Conservation (phyloP, 2,113 vertebrate genomes). For the Phylloscopus trochiloides region DNA sequence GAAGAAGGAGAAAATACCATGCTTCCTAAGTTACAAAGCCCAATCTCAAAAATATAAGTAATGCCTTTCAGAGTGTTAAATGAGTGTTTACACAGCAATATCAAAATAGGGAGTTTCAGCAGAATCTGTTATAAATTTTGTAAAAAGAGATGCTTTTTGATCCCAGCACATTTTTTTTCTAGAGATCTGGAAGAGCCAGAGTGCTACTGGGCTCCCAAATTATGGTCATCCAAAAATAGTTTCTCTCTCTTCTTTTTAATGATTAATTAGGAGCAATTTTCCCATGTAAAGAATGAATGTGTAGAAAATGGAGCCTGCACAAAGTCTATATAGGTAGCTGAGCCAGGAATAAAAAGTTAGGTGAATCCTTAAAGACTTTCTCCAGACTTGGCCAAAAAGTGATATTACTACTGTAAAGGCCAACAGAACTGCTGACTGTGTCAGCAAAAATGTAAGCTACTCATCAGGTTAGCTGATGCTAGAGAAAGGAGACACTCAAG, state of each 20-base stretch:
- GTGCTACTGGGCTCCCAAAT: neutral
- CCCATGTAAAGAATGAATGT: neutral
- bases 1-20: neutral
- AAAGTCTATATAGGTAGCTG: neutral
- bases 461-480: constrained; percentile 29
- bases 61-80: neutral
- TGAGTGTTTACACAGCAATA: neutral
- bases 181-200: neutral
- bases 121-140: neutral
- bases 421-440: neutral
- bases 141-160: neutral
- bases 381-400: neutral
- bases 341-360: neutral
- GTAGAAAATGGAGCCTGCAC: neutral
- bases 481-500: neutral
- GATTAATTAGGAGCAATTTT: neutral
- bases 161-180: neutral
- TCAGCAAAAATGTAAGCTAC: constrained; percentile 19
- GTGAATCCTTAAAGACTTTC: neutral
- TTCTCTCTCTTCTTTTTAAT: neutral
- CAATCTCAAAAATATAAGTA: neutral
- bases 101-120: neutral
- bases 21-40: neutral
- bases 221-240: neutral
- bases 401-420: neutral